Conservation (phyloP, 2,888 invertebrate species). For the Orthosia incerta region DNA sequence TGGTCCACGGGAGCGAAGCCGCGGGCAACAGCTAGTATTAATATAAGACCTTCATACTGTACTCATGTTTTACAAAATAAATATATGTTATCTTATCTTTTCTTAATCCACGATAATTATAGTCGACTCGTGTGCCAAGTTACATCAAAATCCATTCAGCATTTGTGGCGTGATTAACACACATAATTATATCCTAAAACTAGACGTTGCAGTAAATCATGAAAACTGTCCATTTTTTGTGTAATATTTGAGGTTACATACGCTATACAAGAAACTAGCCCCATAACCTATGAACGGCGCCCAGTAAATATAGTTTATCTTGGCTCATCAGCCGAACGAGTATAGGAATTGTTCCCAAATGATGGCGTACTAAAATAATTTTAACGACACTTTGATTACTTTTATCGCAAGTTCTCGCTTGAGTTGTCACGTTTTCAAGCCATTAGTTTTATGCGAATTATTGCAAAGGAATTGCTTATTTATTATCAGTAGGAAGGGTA, state of each 20-base stretch:
- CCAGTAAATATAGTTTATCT: constrained; percentile 60
- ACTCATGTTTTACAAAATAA: no score
- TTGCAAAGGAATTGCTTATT: constrained; percentile 87
- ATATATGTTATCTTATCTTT: no score
- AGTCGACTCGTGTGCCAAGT: no score
- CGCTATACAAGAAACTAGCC: constrained; percentile 1
- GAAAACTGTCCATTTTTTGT: no score
- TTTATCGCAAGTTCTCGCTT: constrained; percentile 90
- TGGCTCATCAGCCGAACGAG: constrained; percentile 41
- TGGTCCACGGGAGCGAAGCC: no score
- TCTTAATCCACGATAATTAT: no score
- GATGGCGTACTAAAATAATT: constrained; percentile 87
- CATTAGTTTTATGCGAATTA: constrained; percentile 90
- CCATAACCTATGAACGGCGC: constrained; percentile 51
- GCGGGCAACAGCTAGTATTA: no score
- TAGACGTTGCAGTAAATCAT: no score
- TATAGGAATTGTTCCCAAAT: constrained; percentile 75
- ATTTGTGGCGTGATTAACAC: no score
- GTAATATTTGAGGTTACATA: constrained; percentile 9
- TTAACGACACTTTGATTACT: constrained; percentile 90
- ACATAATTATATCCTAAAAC: no score
- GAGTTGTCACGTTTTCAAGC: constrained; percentile 88
- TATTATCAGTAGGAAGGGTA: constrained; percentile 77
- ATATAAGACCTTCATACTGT: no score
- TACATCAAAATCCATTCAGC: no score